Evolutionary conservation across 2,797 vertebrate species (phyloP), one percentile per base, ranked within the genome.

Genomic region (Mareca strepera): DNA sequence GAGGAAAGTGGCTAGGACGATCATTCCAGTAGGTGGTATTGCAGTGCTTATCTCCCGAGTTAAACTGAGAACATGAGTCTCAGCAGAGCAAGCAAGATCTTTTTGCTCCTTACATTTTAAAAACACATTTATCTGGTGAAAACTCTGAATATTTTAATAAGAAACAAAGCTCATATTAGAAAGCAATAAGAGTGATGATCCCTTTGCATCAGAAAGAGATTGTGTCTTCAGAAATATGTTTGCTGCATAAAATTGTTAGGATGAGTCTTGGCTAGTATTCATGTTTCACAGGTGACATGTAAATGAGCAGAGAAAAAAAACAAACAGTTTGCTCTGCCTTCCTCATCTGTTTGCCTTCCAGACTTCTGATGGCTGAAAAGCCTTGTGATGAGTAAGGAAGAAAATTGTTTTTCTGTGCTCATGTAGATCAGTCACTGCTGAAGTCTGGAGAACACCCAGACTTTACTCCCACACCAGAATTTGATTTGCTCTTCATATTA

Each of bases 401-500:
- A 90, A 93, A 90, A 73, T 50, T 80, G 28, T 52, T 96, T 84
- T 86, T 67, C 72, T 87, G 6, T 85, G 50, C 56, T 92, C 20
- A 77, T 69, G 52, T 37, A 75, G 7, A 94, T 93, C 77, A 87
- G 37, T 82, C 44, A 64, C 25, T 29, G 14, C 31, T 84, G 68
- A 95, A 88, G 56, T 63, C 88, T 87, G 48, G 72, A 94, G 81
- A 92, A 48, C 53, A 77, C 78, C 31, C 52, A 90, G 68, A 35
- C 52, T 72, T 12, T 92, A 92, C 74, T 94, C 83, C 94, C 41
- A 88, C 83, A 55, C 59, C 53, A 55, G 37, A 96, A 83, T 88
- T 53, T 60, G 13, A 86, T 90, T 92, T 90, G 46, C 69, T 92
- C 63, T 90, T 48, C 59, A 94, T 82, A 93, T 90, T 92, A 90